Evolutionary conservation across 2,113 vertebrate genomes (phyloP).

Genomic region (Potamarius usumacintae): DNA sequence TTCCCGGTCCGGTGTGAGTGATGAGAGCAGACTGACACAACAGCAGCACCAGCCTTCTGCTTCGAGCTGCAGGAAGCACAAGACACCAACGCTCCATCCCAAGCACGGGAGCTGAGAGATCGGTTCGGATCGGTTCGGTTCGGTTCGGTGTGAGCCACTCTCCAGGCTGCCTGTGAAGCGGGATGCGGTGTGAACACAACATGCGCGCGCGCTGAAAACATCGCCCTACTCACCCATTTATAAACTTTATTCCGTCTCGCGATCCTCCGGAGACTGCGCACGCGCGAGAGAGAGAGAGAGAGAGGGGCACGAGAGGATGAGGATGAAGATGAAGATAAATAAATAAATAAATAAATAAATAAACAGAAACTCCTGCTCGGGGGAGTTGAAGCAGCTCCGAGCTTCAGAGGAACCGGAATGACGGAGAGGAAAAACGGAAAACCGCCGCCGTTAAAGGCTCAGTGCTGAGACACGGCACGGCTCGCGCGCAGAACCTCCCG

Average conservation of each 20-base stretch:
- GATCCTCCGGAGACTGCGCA: slow-evolving; percentile 26
- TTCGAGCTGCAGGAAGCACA: not conserved
- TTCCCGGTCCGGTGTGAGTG: not conserved
- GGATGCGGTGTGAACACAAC: slow-evolving; percentile 3
- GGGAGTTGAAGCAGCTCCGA: slow-evolving; percentile 2
- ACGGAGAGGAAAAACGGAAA: not conserved
- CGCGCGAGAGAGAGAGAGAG: too few relatives aligned
- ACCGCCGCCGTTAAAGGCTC: not conserved
- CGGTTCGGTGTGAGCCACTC: not conserved
- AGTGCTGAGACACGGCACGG: not conserved
- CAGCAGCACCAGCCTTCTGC: not conserved
- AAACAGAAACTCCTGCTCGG: slow-evolving; percentile 23
- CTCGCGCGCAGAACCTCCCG: not conserved
- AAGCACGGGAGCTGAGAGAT: not conserved
- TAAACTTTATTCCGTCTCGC: slow-evolving; percentile 48
- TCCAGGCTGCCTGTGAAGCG: not conserved
- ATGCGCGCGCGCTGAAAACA: not conserved
- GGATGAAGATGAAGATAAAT: not conserved
- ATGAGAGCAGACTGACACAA: not conserved
- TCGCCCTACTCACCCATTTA: slow-evolving; percentile 54
- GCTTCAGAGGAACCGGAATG: not conserved
- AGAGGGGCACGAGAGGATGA: too few relatives aligned
- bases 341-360: slow-evolving; percentile 1
- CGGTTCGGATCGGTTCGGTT: not conserved
- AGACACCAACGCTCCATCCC: not conserved